Base-by-base conservation (phyloP, 1,140 invertebrate species). In the Pristionchus pacificus region DNA sequence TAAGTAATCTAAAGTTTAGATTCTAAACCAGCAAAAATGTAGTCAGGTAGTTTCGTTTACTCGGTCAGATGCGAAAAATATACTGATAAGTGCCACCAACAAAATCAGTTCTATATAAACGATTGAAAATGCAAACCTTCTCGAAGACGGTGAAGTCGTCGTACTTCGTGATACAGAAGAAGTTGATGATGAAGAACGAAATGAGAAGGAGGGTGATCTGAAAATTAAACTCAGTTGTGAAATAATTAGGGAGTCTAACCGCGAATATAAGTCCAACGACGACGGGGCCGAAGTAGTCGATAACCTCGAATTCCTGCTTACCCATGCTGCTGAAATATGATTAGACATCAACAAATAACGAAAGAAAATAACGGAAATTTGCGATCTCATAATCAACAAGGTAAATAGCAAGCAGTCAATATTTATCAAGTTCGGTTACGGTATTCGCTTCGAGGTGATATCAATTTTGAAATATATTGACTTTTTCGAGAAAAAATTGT, bases 101-200 rank as follows among this genome's bases (percentile, higher is more conserved):
- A 49, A 19, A n/a, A 10, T 65, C 30, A 24, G 2, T 33, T 65
- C 32, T 1, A 19, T 19, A 1, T 32, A 2, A 24, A 24, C 27
- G 32, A 13, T 15, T 3, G 19, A 30, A 58, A 2, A 1, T 57
- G 24, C 63, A 33, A 49, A 81, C 79, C 80, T 79, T 77, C 61
- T 81, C 79, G 33, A 81, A 81, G 6, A 80, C 71, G 3, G 79
- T 81, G 38, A 81, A 70, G 64, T 81, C 79, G 66, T 81, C 79
- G 65, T 80, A 77, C 61, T 80, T 74, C 15, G 76, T 78, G 65
- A 81, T 82, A 31, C 79, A 81, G 74, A 79, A 81, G 68, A 74
- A 81, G 66, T 81, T 81, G 74, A 81, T 80, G 24, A 78, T 68
- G 14, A 77, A 77, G 74, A 81, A 81, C 0, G 79, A 83, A 61